Evolutionary conservation across 2,797 vertebrate species (phyloP), one percentile per base, ranked within the genome.

Genomic region (Merluccius polli): DNA sequence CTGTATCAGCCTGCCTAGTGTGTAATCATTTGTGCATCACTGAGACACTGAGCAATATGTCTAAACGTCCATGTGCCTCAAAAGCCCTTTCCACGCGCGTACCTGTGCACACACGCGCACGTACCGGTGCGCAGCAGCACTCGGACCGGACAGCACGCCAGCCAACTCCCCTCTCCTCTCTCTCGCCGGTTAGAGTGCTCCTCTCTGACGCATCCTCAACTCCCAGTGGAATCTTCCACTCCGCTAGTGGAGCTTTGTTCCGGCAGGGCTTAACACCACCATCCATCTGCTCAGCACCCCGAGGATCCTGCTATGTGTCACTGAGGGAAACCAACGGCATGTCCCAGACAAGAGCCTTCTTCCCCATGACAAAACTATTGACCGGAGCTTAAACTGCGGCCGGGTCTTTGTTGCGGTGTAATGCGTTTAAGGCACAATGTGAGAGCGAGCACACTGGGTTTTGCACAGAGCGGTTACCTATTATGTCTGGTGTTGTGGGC

Each of bases 161-260:
- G 63, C 77, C 75, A 76, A n/a, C n/a, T n/a, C n/a, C n/a, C 74
- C 72, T 84, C 75, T 70, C 71, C 71, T 31, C 30, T 24, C 52
- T 59, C 21, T 24, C 5, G 7, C 52, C 52, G 16, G 59, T 75
- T 79, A 0, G 29, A 83, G 75, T 77, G 67, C 76, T 78, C 79
- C 76, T 65, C 72, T 81, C 76, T 82, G 81, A 85, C 3, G 74
- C 81, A 84, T 85, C 80, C 78, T n/a, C 36, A 77, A 78, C 59
- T 89, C 90, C 84, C 86, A 74, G 73, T 21, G 80, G 89, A 85
- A 81, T 85, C 84, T 82, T 84, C 72, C 68, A 80, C 80, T 87
- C 78, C 81, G 82, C 83, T 84, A 78, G 77, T 75, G 73, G 78
- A 81, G 83, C 83, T 86, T 89, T 86, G 81, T 83, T 85, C 79